Percentiles rank a stretch among this genome's conserved stretches.
phyloP scores from a whole-genome alignment of 2,888 invertebrate species.

The Dione juno region DNA sequence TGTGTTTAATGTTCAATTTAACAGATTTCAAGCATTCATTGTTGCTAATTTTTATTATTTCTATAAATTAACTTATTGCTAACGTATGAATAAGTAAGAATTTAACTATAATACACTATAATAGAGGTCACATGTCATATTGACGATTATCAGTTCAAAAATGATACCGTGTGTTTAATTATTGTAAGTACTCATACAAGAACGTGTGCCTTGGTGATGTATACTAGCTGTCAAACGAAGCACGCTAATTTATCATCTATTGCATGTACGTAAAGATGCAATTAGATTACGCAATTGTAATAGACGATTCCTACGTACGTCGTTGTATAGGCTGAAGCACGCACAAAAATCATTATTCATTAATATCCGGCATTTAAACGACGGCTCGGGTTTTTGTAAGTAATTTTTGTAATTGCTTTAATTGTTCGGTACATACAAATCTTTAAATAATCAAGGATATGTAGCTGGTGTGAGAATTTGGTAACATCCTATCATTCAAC shows the following conservation, averaged over 20 bases:
- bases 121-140: not conserved
- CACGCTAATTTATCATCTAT: conserved; percentile 38
- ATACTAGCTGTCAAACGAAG: conserved; percentile 25
- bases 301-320: conserved; percentile 3
- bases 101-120: too few species aligned
- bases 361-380: conserved; percentile 56
- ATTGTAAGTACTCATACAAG: not conserved
- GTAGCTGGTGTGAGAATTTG: conserved; percentile 21
- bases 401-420: conserved; percentile 49
- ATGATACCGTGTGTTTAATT: conserved; percentile 14
- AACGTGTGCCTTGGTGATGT: conserved; percentile 19
- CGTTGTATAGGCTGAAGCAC: conserved; percentile 49
- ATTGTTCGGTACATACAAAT: conserved; percentile 43
- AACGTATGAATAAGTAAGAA: too few species aligned
- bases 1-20: too few species aligned
- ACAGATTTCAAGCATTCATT: too few species aligned
- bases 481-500: conserved; percentile 14
- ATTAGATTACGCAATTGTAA: conserved; percentile 39
- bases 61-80: too few species aligned
- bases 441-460: conserved; percentile 38
- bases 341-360: conserved; percentile 68
- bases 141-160: not conserved
- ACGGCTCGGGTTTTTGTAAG: conserved; percentile 53
- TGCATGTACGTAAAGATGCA: conserved; percentile 33
- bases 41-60: too few species aligned